Percentiles rank a stretch among this genome's conserved stretches.
These are phyloP conservation scores for Cephus pulcher DNA, from an alignment of 2,888 invertebrate genomes.

Conservation along the genomic window DNA sequence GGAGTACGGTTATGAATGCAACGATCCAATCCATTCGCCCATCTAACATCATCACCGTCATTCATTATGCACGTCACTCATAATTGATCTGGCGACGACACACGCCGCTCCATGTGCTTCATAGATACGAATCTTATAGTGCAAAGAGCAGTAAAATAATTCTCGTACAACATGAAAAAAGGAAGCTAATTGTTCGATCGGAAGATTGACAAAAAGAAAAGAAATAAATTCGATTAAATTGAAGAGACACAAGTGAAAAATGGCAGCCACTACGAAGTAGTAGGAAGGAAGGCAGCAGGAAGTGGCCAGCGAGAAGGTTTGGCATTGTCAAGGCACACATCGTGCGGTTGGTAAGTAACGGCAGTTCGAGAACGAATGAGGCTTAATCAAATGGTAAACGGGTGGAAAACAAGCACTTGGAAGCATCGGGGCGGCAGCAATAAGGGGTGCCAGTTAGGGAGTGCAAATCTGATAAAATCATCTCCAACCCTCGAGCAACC, in stretches of 20 bases:
- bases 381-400: conserved; percentile 65
- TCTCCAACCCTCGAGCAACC: conserved; percentile 52
- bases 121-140: too few species aligned
- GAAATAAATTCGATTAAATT: background rate
- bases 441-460: conserved; percentile 39
- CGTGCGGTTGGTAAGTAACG: too few species aligned
- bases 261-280: background rate
- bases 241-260: too few species aligned
- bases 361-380: conserved; percentile 33
- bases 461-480: conserved; percentile 65
- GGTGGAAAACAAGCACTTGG: conserved; percentile 65
- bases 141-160: too few species aligned
- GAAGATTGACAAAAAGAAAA: background rate
- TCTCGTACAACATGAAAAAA: background rate
- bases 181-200: background rate
- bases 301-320: too few species aligned
- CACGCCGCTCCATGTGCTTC: too few species aligned
- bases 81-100: conserved; percentile 53
- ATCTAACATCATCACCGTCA: conserved; percentile 23
- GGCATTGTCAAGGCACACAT: too few species aligned
- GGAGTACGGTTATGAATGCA: conserved; percentile 18
- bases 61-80: conserved; percentile 57
- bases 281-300: background rate
- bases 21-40: conserved; percentile 39
- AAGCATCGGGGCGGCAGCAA: conserved; percentile 41